Evolutionary conservation across 64 coral and sea anemone species (phyloP).

Genomic region (Astreopora myriophthalma): DNA sequence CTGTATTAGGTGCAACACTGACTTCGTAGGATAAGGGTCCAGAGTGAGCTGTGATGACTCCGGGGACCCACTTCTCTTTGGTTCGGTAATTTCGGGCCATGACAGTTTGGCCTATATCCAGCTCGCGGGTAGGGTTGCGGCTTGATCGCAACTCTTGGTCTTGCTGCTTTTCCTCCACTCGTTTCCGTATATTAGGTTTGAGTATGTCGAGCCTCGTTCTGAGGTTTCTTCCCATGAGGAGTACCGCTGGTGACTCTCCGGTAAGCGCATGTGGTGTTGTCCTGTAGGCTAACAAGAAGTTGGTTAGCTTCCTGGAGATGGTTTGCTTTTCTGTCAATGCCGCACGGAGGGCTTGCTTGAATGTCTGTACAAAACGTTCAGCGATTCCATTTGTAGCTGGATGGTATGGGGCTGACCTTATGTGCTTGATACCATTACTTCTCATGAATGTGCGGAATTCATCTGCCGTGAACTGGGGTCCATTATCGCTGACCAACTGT

Average conservation of each 20-base stretch:
- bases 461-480: slow-evolving; percentile 39
- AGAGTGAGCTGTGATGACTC: slow-evolving; percentile 27
- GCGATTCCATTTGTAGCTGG: slow-evolving; percentile 23
- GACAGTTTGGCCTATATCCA: slow-evolving; percentile 34
- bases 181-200: slow-evolving; percentile 28
- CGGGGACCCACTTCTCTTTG: not conserved
- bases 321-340: not conserved
- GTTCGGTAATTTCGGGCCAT: slow-evolving; percentile 12
- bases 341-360: slow-evolving; percentile 34
- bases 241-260: slow-evolving; percentile 15
- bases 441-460: slow-evolving; percentile 39
- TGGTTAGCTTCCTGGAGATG: not conserved
- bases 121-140: not conserved
- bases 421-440: slow-evolving; percentile 28
- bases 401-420: slow-evolving; percentile 20
- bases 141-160: slow-evolving; percentile 1
- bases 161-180: slow-evolving; percentile 6
- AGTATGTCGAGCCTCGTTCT: slow-evolving; percentile 42
- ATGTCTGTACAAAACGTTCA: slow-evolving; percentile 41
- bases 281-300: slow-evolving; percentile 26
- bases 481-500: slow-evolving; percentile 50
- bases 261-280: slow-evolving; percentile 33
- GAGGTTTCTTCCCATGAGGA: slow-evolving; percentile 26
- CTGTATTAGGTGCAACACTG: slow-evolving; percentile 29
- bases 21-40: slow-evolving; percentile 43